Evolutionary conservation across 2,797 vertebrate genomes (phyloP).

Genomic region (Enteromius fasciolatus): DNA sequence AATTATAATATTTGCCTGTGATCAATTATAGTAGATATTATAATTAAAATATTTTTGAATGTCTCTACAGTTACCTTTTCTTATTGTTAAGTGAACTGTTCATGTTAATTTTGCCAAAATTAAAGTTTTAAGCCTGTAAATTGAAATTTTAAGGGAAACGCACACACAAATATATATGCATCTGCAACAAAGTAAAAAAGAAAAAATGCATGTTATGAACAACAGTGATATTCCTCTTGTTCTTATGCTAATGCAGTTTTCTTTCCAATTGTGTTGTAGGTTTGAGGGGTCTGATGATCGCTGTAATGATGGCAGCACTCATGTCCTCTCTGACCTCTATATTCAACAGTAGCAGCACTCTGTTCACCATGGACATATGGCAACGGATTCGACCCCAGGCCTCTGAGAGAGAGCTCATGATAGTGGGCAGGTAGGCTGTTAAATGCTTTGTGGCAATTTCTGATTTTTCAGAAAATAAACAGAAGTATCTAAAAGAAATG

Average conservation of each 20-base stretch:
- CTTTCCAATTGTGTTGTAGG: constrained; percentile 71
- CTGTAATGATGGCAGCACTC: constrained; percentile 92
- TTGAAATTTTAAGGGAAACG: too few species aligned
- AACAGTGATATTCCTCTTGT: background rate
- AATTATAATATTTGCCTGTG: background rate
- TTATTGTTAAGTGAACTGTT: background rate
- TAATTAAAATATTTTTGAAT: background rate
- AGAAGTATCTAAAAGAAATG: background rate
- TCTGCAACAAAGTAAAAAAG: too few species aligned
- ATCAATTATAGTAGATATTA: background rate
- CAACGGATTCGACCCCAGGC: constrained; percentile 77
- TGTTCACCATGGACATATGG: constrained; percentile 94
- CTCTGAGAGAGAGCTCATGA: constrained; percentile 89
- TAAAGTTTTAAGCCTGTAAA: background rate
- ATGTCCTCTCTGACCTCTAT: constrained; percentile 97
- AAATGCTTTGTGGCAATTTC: background rate
- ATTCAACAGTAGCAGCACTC: constrained; percentile 95
- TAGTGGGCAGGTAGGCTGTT: constrained; percentile 73
- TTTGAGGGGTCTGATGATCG: constrained; percentile 93
- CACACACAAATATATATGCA: too few species aligned
- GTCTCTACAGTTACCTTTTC: background rate
- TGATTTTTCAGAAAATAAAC: background rate
- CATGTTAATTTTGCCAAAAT: background rate
- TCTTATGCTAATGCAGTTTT: background rate
- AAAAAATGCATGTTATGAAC: background rate